Conservation (phyloP, 2,888 invertebrate species). For the Chrysolina oricalcia region DNA sequence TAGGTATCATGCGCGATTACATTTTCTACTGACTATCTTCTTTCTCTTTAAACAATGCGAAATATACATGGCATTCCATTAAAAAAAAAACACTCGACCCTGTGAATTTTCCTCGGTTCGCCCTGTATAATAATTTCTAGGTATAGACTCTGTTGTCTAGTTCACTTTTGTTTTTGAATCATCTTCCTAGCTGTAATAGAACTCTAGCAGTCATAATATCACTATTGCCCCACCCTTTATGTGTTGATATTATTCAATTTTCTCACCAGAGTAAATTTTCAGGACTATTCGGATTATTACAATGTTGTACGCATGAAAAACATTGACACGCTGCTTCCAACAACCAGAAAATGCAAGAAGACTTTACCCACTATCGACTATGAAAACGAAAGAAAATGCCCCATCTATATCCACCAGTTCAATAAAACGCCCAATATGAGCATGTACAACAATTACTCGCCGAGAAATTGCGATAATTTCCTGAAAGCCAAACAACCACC, state of each 20-base stretch:
- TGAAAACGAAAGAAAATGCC: conserved; percentile 52
- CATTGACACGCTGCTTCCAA: neutral
- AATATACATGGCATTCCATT: no score
- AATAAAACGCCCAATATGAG: conserved; percentile 47
- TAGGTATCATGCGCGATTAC: no score
- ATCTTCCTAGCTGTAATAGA: no score
- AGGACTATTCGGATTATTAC: conserved; percentile 45
- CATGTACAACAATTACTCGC: conserved; percentile 49
- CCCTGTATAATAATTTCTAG: no score
- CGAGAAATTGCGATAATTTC: conserved; percentile 31
- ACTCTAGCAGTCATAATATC: no score
- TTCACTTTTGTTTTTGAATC: no score
- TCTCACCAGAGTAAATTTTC: conserved; percentile 19
- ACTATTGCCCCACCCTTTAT: no score
- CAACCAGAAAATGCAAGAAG: conserved; percentile 35
- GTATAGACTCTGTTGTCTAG: no score
- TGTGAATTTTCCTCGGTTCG: no score
- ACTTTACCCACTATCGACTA: conserved; percentile 40
- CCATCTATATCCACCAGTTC: conserved; percentile 58
- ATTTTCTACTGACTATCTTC: no score
- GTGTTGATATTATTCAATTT: neutral
- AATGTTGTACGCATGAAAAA: neutral
- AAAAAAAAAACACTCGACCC: no score
- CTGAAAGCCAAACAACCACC: conserved; percentile 9
- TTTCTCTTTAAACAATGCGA: no score